Base-by-base conservation (phyloP, 2,113 vertebrate genomes). In the Cygnus atratus region DNA sequence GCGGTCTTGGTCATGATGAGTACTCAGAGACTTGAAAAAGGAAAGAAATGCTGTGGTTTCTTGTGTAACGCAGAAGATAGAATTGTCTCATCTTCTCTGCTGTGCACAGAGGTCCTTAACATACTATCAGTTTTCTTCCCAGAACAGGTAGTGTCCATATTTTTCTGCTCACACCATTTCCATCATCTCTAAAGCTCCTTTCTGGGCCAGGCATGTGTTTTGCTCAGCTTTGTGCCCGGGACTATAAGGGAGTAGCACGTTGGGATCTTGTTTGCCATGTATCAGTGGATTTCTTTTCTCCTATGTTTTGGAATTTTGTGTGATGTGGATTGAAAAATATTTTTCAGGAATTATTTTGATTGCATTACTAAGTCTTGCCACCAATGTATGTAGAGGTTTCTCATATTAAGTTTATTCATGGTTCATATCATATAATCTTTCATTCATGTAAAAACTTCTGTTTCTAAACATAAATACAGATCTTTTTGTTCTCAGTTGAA, bases 1-100 rank as follows among this genome's bases (percentile, higher is more conserved):
- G 3, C 21, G 39, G 33, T 2, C 0, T 11, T 48, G 24, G 55
- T 87, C 20, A 22, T 8, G 0, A 29, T 1, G 0, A 44, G 15
- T 33, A 35, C 28, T 12, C 11, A 16, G 24, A 58, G 11, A 26
- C 39, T 61, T 79, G 20, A 50, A 59, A 74, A 71, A 22, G 18
- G 55, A 71, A 80, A 46, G 25, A 77, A 93, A 79, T 17, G 1
- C 14, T 46, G 28, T 44, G 12, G 6, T 55, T 87, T 82, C 50
- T 77, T 8, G 6, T 41, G 2, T 31, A 54, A 29, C 3, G 31
- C 26, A 71, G 31, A 66, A 77, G 39, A 9, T 11, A 24, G 1
- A 8, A 10, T 66, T 52, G 20, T 43, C 31, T 80, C 16, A 1
- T 28, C 6, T 43, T 61, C 25, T 86, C 15, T 88, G 68, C 37